Evolutionary conservation across 2,113 vertebrate genomes (phyloP).

Genomic region (Esox niger): DNA sequence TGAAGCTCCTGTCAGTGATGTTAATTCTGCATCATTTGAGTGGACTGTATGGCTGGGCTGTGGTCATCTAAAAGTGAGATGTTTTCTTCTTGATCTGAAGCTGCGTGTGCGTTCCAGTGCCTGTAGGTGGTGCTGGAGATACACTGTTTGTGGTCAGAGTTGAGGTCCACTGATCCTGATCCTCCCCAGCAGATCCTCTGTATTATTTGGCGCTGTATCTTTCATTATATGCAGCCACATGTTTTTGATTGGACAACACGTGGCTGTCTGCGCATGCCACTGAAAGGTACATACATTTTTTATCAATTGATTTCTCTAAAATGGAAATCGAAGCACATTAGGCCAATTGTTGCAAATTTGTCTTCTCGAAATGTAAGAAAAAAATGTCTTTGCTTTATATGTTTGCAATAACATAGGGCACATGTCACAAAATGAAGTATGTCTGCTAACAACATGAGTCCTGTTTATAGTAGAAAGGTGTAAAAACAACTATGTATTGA

Average conservation of each 20-base stretch:
- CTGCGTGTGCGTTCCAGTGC: not conserved
- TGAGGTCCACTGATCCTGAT: not conserved
- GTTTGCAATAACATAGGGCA: not conserved
- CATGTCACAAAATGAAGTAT: not conserved
- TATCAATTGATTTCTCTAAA: not conserved
- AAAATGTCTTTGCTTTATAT: not conserved
- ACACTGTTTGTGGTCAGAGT: not conserved
- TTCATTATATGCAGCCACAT: not conserved
- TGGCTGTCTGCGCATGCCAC: not conserved
- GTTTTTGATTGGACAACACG: not conserved
- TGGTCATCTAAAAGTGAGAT: no score
- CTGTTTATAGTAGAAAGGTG: not conserved
- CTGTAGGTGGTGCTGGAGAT: slow-evolving; percentile 39
- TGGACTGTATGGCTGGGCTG: no score
- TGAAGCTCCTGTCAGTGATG: no score
- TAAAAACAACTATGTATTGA: slow-evolving; percentile 1
- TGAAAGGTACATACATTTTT: not conserved
- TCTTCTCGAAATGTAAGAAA: no score
- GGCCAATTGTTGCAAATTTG: no score
- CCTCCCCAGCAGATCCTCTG: not conserved
- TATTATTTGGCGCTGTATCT: not conserved
- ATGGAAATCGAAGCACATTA: not conserved
- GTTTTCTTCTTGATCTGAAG: no score
- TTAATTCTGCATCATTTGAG: no score
- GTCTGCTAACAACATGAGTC: not conserved